phyloP scores from a whole-genome alignment of 1,140 invertebrate genomes.

The Drosophila setifemur region DNA sequence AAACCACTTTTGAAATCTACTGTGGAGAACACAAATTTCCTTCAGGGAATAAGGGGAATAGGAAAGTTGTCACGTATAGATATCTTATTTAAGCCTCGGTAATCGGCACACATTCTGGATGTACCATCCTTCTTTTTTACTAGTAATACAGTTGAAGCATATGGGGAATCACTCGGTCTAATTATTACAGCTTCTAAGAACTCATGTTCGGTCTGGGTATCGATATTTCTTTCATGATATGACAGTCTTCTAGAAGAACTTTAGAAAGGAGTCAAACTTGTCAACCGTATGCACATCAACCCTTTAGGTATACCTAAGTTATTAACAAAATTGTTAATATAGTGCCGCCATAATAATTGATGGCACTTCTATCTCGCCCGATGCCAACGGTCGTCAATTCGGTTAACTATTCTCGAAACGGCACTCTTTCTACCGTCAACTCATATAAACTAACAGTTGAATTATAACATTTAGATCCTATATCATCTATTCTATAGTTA shows the following conservation, averaged over 20 bases:
- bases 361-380: too few relatives aligned
- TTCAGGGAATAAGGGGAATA: constrained; percentile 1
- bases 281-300: background rate
- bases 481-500: too few relatives aligned
- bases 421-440: too few relatives aligned
- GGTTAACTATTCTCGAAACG: too few relatives aligned
- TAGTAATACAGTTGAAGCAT: background rate
- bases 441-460: too few relatives aligned
- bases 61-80: background rate
- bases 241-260: background rate
- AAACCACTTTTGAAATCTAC: background rate
- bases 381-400: too few relatives aligned
- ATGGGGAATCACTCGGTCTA: background rate
- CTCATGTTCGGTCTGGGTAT: background rate
- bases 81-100: constrained; percentile 4
- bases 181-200: background rate
- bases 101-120: constrained; percentile 19
- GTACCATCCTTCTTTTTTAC: constrained; percentile 7
- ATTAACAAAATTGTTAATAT: too few relatives aligned
- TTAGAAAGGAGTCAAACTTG: background rate
- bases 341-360: too few relatives aligned
- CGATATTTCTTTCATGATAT: too few relatives aligned
- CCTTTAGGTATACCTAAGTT: too few relatives aligned
- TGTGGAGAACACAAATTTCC: background rate
- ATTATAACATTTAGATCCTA: too few relatives aligned